Conservation (phyloP, 2,888 invertebrate species). For the Drosophila austrosaltans region DNA sequence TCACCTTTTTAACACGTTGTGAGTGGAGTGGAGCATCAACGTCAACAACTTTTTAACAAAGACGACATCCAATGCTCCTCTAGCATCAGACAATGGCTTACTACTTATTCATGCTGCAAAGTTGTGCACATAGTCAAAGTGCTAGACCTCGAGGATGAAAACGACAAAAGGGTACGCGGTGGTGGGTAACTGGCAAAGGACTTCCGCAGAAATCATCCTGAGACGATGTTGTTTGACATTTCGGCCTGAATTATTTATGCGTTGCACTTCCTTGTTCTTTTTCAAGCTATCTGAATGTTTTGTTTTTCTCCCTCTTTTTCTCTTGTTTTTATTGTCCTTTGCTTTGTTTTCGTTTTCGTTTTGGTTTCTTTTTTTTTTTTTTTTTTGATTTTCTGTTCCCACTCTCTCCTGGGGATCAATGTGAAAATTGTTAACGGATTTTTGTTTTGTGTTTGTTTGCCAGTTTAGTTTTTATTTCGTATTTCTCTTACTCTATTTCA, state of each 20-base stretch:
- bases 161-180: not conserved
- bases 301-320: not conserved
- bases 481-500: slow-evolving; percentile 36
- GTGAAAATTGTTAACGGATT: slow-evolving; percentile 58
- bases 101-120: slow-evolving; percentile 73
- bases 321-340: not conserved
- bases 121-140: slow-evolving; percentile 53
- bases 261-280: slow-evolving; percentile 64
- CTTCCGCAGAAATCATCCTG: slow-evolving; percentile 79
- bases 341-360: not conserved
- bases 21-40: slow-evolving; percentile 62
- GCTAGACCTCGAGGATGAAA: slow-evolving; percentile 51
- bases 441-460: slow-evolving; percentile 43
- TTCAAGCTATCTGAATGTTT: slow-evolving; percentile 3
- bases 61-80: slow-evolving; percentile 27
- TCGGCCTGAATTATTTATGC: slow-evolving; percentile 76
- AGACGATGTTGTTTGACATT: slow-evolving; percentile 78
- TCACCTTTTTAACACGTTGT: slow-evolving; percentile 77
- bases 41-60: slow-evolving; percentile 78
- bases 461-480: slow-evolving; percentile 66
- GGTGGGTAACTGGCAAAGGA: slow-evolving; percentile 44
- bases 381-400: not conserved
- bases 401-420: slow-evolving; percentile 62
- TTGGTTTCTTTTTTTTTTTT: slow-evolving; percentile 16
- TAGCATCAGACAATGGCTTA: slow-evolving; percentile 67